Evolutionary conservation across 2,797 vertebrate species (phyloP), one percentile per base, ranked within the genome.

Genomic region (Luscinia megarhynchos): DNA sequence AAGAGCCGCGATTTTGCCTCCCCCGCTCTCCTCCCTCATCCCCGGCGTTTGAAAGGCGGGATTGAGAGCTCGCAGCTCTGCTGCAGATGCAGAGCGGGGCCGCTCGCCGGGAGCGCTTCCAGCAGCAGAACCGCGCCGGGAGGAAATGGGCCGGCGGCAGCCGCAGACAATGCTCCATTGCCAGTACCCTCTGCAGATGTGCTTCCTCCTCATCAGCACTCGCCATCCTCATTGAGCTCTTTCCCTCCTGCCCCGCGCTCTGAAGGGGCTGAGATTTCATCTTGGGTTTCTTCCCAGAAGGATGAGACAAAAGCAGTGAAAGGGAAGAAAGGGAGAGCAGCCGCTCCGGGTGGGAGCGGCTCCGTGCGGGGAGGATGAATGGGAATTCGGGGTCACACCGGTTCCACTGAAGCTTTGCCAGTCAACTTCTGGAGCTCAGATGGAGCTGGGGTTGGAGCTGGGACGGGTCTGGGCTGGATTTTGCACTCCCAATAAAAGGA

Each of bases 111-210:
- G 79, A 94, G 11, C 69, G 75, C 84, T 91, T 89, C 90, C n/a
- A 32, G 80, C 77, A 94, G 81, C 81, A 84, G 72, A 87, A 89
- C 94, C 77, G 84, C 66, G 61, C 84, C 29, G 53, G 75, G 79
- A 76, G 91, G 87, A 82, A 94, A 62, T 34, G 34, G 89, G 75
- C 75, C 46, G 91, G 80, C 20, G 75, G 93, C 67, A 84, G 50
- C 82, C 63, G 75, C 72, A 58, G 90, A 87, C 81, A 85, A 87
- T 90, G 61, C 70, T 19, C 85, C 38, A 7, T 36, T 45, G 81
- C n/a, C 90, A 94, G 83, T 27, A 36, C 82, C 87, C 79, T 87
- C 61, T 19, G 93, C 94, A 95, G 94, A 94, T 91, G 87, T 66
- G 66, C 55, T 89, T 88, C 90, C 77, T 82, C 84, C 82, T 89